Evolutionary conservation across 2,888 invertebrate species (phyloP), one percentile per base, ranked within the genome.

Genomic region (Schrankia costaestrigalis): DNA sequence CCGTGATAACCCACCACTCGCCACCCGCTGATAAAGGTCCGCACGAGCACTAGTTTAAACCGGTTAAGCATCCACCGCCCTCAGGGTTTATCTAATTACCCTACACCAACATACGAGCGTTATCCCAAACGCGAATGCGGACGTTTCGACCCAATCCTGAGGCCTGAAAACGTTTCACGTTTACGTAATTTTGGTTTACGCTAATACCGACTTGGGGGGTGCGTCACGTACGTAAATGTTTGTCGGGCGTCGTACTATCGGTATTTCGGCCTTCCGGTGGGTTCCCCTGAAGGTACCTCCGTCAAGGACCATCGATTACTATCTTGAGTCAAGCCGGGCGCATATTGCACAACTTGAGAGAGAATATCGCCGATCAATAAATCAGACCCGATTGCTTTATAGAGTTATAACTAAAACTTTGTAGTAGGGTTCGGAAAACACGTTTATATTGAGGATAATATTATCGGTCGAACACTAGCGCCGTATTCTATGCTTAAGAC

Each of bases 51-150:
- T 75, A 78, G 83, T 81, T 81, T 85, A 81, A 85, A 86, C 84
- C 76, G 83, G 82, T 83, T 85, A 82, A 83, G 81, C 77, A 78
- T 71, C 80, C 60, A 67, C 71, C 78, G 73, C 79, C 86, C 84
- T 73, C 68, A 72, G 85, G 86, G 83, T 81, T 80, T 82, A 84
- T 81, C 83, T 85, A 83, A 87, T 87, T 86, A 84, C 86, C 76
- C 78, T 74, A 74, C 73, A 63, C 77, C 56, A 66, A 76, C 73
- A 74, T 63, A 71, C 65, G 61, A 60, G 43, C 37, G 34, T 34
- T 41, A 41, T 30, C 28, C 42, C 22, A 35, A 36, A 58, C 56
- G 56, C 42, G 49, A 45, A 55, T 52, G 46, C 47, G 56, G 57
- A 65, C 64, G 63, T 66, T 68, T 56, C 57, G 45, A 38, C 48